phyloP scores from a whole-genome alignment of 1,140 invertebrate genomes.

The Mycetomoellerius zeteki region DNA sequence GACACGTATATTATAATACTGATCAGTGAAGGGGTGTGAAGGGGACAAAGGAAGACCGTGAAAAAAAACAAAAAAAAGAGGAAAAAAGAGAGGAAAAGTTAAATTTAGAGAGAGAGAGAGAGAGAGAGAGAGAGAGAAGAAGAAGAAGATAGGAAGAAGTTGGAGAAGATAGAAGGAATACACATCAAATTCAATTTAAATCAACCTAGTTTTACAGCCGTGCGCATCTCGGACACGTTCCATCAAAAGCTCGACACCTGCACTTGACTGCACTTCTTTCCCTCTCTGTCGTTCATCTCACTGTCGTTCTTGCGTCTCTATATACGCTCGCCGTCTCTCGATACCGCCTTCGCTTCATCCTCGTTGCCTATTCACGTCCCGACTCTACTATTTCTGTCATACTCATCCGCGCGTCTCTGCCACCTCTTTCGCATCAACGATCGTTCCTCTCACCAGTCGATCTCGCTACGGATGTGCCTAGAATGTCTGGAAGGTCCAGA shows the following conservation, averaged over 20 bases:
- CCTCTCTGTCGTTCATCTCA: constrained; percentile 14
- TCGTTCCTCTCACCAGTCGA: constrained; percentile 48
- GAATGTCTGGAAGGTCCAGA: constrained; percentile 38
- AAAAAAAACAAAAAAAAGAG: not conserved
- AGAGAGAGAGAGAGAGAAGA: not conserved
- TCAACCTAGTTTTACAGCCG: constrained; percentile 65
- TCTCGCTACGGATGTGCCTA: constrained; percentile 23
- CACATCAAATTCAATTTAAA: constrained; percentile 69
- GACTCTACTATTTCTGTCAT: constrained; percentile 52
- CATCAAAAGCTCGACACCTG: constrained; percentile 44
- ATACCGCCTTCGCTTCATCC: constrained; percentile 32
- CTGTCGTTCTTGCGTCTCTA: not conserved
- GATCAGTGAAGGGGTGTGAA: not conserved
- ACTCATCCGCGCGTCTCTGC: constrained; percentile 11
- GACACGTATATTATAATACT: constrained; percentile 6
- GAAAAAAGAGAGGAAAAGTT: too few relatives aligned
- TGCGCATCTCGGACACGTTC: constrained; percentile 25
- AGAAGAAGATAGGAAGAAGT: not conserved
- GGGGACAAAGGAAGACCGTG: not conserved
- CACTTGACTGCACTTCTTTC: constrained; percentile 31
- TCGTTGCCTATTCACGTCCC: constrained; percentile 59
- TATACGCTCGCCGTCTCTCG: constrained; percentile 1
- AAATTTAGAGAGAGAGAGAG: not conserved
- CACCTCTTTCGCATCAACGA: constrained; percentile 48
- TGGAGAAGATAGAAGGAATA: not conserved